Conservation (phyloP, 1,140 invertebrate species). For the Philopotamus ludificatus region DNA sequence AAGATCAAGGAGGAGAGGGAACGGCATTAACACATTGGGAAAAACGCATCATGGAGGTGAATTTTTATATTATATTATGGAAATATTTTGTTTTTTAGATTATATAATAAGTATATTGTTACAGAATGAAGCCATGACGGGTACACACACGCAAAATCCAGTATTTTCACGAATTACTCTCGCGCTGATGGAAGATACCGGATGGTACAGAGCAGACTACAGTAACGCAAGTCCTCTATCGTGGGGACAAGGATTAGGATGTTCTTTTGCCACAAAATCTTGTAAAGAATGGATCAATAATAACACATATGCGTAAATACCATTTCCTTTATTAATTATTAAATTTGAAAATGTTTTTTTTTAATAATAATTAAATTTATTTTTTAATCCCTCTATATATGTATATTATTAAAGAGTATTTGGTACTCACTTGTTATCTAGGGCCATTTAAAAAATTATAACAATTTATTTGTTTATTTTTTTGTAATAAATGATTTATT, state of each 20-base stretch:
- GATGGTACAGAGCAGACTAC: conserved; percentile 92
- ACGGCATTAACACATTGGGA: conserved; percentile 98
- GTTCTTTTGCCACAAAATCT: conserved; percentile 89
- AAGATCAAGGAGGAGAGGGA: conserved; percentile 97
- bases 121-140: conserved; percentile 99
- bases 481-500: too few species aligned
- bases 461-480: too few species aligned
- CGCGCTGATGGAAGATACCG: conserved; percentile 97
- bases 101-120: conserved; percentile 40
- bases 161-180: conserved; percentile 95
- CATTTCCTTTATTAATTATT: background rate
- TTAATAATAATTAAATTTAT: background rate
- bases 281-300: conserved; percentile 95
- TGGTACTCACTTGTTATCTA: too few species aligned
- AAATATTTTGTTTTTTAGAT: background rate
- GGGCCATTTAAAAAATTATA: too few species aligned
- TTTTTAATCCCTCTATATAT: background rate
- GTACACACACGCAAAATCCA: conserved; percentile 97
- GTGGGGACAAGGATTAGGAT: conserved; percentile 91
- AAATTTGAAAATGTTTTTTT: background rate
- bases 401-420: too few species aligned
- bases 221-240: conserved; percentile 80
- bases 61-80: conserved; percentile 2
- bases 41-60: conserved; percentile 90
- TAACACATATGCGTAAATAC: conserved; percentile 9